phyloP scores from a whole-genome alignment of 1,140 invertebrate species.

The Heliconius congener region DNA sequence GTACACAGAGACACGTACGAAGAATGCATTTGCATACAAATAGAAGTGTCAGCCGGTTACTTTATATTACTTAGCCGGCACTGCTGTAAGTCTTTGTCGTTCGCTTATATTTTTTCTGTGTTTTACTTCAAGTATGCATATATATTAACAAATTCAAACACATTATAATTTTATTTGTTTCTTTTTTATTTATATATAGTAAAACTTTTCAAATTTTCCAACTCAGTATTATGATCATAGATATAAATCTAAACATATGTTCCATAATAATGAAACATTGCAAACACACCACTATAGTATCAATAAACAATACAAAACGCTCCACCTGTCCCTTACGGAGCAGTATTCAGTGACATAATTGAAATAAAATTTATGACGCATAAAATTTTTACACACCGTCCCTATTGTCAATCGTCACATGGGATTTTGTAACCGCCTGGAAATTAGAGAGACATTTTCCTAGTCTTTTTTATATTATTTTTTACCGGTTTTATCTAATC shows the following conservation, averaged over 20 bases:
- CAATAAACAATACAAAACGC: background rate
- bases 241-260: too few species aligned
- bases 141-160: background rate
- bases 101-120: constrained; percentile 16
- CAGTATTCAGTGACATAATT: constrained; percentile 1
- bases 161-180: too few species aligned
- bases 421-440: background rate
- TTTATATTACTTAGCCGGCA: constrained; percentile 51
- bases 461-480: too few species aligned
- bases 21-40: constrained; percentile 66
- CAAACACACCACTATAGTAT: background rate
- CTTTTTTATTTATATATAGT: too few species aligned
- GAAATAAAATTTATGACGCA: constrained; percentile 4
- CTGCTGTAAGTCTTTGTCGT: constrained; percentile 23
- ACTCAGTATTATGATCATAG: too few species aligned
- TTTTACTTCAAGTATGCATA: background rate
- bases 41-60: constrained; percentile 60
- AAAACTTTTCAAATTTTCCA: too few species aligned
- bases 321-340: background rate
- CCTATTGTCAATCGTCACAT: constrained; percentile 4
- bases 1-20: constrained; percentile 30
- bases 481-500: too few species aligned
- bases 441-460: background rate
- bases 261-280: background rate
- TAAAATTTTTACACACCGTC: background rate